Conservation (phyloP, 35 echinoderm and acorn worm genomes). For the Antedon bifida region DNA sequence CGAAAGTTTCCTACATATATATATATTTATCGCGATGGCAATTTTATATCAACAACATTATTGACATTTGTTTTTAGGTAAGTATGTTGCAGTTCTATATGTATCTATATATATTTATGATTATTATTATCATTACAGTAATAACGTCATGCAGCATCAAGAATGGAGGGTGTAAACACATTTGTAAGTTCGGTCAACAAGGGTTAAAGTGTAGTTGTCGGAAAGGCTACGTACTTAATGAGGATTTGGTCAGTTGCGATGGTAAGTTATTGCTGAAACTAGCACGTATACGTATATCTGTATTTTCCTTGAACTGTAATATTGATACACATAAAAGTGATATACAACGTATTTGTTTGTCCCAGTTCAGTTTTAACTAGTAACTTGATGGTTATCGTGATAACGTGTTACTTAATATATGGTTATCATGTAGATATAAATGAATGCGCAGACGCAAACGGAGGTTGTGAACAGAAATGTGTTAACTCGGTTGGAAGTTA, state of each 20-base stretch:
- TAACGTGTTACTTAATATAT: neutral
- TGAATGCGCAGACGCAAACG: slow-evolving; percentile 77
- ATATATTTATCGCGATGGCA: too few relatives aligned
- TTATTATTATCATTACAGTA: slow-evolving; percentile 7
- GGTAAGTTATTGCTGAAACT: slow-evolving; percentile 29
- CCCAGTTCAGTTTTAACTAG: too few relatives aligned
- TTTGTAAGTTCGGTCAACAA: slow-evolving; percentile 46
- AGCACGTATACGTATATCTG: too few relatives aligned
- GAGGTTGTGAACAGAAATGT: slow-evolving; percentile 73
- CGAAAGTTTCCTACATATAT: too few relatives aligned
- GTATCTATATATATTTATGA: too few relatives aligned
- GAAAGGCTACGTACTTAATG: slow-evolving; percentile 29
- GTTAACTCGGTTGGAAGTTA: slow-evolving; percentile 56
- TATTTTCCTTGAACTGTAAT: too few relatives aligned
- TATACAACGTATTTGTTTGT: too few relatives aligned
- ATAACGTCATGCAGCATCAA: slow-evolving; percentile 63
- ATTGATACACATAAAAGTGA: too few relatives aligned
- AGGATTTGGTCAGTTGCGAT: slow-evolving; percentile 42
- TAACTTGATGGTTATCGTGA: neutral
- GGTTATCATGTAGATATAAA: slow-evolving; percentile 42
- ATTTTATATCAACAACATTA: too few relatives aligned
- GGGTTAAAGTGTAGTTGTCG: slow-evolving; percentile 58
- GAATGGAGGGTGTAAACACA: slow-evolving; percentile 70
- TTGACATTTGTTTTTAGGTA: too few relatives aligned
- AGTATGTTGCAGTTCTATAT: too few relatives aligned